These are phyloP conservation scores for Circaetus cinerascens DNA, from an alignment of 2,113 vertebrate species.

Conservation along the genomic window DNA sequence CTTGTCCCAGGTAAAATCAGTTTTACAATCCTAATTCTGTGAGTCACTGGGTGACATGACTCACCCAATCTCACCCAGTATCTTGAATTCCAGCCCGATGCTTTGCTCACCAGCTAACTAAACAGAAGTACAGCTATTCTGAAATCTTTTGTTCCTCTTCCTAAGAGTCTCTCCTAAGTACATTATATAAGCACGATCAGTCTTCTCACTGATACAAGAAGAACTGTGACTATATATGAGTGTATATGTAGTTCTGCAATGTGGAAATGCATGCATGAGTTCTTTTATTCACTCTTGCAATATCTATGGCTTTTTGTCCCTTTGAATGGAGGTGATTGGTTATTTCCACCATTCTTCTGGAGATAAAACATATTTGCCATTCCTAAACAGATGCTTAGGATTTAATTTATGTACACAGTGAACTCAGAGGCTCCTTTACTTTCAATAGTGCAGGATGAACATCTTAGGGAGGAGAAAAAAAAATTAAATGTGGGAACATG, in stretches of 20 bases:
- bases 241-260: not conserved
- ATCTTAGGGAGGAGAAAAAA: not conserved
- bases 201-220: not conserved
- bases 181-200: not conserved
- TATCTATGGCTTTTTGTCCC: not conserved
- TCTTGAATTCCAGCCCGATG: not conserved
- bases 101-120: slow-evolving; percentile 5
- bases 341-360: not conserved
- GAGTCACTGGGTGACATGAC: not conserved
- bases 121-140: slow-evolving; percentile 28
- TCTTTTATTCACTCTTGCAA: not conserved
- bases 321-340: not conserved
- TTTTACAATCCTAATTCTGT: not conserved
- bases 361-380: not conserved
- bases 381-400: not conserved
- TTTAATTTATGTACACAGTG: not conserved
- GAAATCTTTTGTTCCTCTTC: slow-evolving; percentile 38
- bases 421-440: not conserved
- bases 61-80: not conserved
- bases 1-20: not conserved
- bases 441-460: not conserved
- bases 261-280: not conserved
- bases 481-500: not conserved
- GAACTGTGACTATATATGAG: not conserved
- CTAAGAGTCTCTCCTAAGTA: not conserved